A percentile compares a stretch with the other conserved stretches of the same genome.
Conservation (phyloP, 2,888 invertebrate genomes). For the Tetragnatha montana region DNA sequence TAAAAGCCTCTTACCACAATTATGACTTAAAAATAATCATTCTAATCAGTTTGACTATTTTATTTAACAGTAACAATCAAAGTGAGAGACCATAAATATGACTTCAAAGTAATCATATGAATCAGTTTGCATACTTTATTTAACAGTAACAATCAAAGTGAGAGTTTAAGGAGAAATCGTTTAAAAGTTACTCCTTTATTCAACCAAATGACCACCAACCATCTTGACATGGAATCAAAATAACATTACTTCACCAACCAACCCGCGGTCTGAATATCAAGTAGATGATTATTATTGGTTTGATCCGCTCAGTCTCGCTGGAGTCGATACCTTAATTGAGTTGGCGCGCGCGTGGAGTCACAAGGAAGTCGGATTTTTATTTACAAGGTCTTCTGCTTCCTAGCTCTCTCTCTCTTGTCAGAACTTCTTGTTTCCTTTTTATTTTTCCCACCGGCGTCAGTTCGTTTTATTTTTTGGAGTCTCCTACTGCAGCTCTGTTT, state of each 20-base stretch:
- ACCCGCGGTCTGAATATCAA: slow-evolving; percentile 25
- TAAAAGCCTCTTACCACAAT: too few relatives aligned
- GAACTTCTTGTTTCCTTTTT: slow-evolving; percentile 33
- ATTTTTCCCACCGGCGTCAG: slow-evolving; percentile 49
- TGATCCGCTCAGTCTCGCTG: slow-evolving; percentile 24
- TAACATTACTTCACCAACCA: slow-evolving; percentile 14
- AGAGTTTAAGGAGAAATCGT: too few relatives aligned
- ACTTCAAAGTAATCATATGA: too few relatives aligned
- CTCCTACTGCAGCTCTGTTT: slow-evolving; percentile 43
- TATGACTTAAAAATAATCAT: too few relatives aligned
- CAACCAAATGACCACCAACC: too few relatives aligned
- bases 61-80: too few relatives aligned
- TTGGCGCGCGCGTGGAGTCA: slow-evolving; percentile 21
- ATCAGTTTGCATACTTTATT: too few relatives aligned
- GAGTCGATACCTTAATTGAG: slow-evolving; percentile 35
- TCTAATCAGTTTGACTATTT: too few relatives aligned
- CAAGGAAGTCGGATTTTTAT: slow-evolving; percentile 61
- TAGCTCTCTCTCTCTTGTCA: slow-evolving; percentile 34
- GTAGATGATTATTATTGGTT: slow-evolving; percentile 3
- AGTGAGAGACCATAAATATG: too few relatives aligned
- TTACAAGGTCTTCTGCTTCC: slow-evolving; percentile 63
- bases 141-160: too few relatives aligned
- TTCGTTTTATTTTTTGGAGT: slow-evolving; percentile 29
- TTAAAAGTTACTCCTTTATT: too few relatives aligned
- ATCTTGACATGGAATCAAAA: neutral